Conservation (phyloP, 1,140 invertebrate species). For the Zaprionus vittiger region DNA sequence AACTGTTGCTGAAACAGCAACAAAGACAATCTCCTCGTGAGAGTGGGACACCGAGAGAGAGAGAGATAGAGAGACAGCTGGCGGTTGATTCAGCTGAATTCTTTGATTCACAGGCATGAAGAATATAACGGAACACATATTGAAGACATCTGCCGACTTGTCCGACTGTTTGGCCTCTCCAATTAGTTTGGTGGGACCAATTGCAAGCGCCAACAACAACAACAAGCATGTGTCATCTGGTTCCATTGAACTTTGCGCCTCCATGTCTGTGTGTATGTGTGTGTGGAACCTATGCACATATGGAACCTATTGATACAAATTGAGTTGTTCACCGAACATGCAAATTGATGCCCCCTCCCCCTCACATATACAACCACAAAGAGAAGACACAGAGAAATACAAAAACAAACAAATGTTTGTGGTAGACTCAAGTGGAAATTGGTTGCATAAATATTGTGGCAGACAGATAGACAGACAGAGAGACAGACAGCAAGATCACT, state of each 20-base stretch:
- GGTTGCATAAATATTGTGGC: conserved; percentile 68
- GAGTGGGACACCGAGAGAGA: background rate
- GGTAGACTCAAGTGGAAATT: conserved; percentile 59
- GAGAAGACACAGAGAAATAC: background rate
- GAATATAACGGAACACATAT: conserved; percentile 18
- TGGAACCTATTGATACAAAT: conserved; percentile 46
- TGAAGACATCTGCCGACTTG: conserved; percentile 21
- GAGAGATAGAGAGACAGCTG: background rate
- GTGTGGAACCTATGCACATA: conserved; percentile 14
- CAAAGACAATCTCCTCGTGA: background rate
- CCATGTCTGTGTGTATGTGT: background rate
- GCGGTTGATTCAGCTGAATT: conserved; percentile 38
- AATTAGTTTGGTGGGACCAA: conserved; percentile 35
- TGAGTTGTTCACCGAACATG: conserved; percentile 65
- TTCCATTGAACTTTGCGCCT: conserved; percentile 71
- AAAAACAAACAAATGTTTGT: conserved; percentile 71
- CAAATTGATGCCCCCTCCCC: conserved; percentile 46
- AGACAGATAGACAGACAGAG: background rate
- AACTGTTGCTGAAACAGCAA: background rate
- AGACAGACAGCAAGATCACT: conserved; percentile 17
- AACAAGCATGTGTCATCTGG: conserved; percentile 65
- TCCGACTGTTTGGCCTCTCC: conserved; percentile 29
- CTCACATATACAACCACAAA: background rate
- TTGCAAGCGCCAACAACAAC: conserved; percentile 19
- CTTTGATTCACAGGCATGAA: conserved; percentile 11